phyloP scores from a whole-genome alignment of 2,888 invertebrate genomes.

The Cacoxenus indagator region DNA sequence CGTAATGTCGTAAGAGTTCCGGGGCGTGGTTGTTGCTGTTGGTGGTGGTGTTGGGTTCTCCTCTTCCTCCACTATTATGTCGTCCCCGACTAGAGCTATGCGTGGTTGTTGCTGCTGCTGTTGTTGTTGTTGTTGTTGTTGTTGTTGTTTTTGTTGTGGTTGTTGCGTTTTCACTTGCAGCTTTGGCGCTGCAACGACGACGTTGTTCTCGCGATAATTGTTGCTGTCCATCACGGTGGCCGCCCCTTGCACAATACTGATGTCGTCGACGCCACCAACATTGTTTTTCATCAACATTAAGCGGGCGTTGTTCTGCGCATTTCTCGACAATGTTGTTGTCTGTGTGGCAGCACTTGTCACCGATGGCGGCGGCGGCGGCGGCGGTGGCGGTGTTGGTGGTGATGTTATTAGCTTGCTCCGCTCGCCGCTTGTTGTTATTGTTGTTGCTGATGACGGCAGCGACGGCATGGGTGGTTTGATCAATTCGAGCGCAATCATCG shows the following conservation, averaged over 20 bases:
- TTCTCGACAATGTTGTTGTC: neutral
- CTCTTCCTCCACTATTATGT: constrained; percentile 69
- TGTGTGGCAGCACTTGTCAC: constrained; percentile 37
- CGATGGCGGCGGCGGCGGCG: constrained; percentile 39
- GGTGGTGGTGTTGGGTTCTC: constrained; percentile 42
- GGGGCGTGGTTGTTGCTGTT: constrained; percentile 26
- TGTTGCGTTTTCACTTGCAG: neutral
- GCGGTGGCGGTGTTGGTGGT: neutral
- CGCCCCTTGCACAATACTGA: constrained; percentile 32
- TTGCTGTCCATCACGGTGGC: constrained; percentile 30
- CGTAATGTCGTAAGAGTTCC: neutral
- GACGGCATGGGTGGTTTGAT: constrained; percentile 31
- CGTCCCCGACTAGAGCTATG: constrained; percentile 67
- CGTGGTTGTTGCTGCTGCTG: constrained; percentile 33
- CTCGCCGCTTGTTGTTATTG: neutral
- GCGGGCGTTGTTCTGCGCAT: constrained; percentile 30
- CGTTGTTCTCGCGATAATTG: constrained; percentile 43
- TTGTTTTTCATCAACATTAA: constrained; percentile 54
- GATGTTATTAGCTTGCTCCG: neutral
- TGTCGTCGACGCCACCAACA: constrained; percentile 47
- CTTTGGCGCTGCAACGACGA: constrained; percentile 43
- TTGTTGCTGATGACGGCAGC: constrained; percentile 19
- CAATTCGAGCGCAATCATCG: constrained; percentile 40
- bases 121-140: neutral
- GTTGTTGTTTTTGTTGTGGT: neutral